Base-by-base conservation (phyloP, 2,888 invertebrate genomes). In the Andricus quercusramuli region DNA sequence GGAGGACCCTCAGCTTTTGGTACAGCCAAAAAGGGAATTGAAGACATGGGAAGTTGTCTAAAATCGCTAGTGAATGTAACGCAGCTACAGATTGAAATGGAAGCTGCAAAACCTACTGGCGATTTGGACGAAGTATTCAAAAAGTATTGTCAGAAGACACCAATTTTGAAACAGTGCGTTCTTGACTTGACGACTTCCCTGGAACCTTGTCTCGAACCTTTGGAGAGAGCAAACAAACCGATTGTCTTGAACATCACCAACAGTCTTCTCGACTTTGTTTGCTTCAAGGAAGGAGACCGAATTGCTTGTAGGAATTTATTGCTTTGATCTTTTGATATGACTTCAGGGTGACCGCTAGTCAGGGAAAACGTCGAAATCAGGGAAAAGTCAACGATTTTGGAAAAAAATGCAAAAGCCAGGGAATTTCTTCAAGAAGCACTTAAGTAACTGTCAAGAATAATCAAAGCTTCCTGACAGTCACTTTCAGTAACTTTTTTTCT, bases 281-380 rank as follows among this genome's bases (percentile, higher is more conserved):
- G 97, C 90, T 95, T 94, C 88, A 97, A 97, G 87, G 96, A 97
- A 86, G 97, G 97, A 13, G 97, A 97, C 90, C 95, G 97, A 86
- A 96, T 97, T 87, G 97, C 97, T 0, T 93, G 96, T 96, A 91
- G 94, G 96, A 94, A 62, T 32, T 79, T 41, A 37, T 32, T 20
- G 15, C 20, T 65, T 32, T 6, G 8, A 32, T 17, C 20, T 51
- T 51, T 51, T 6, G 47, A 41, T 2, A 41, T 41, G 4, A 41
- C 4, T 37, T 37, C 37, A 37, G 37, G 37, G 37, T 37, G 37
- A 37, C 37, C 37, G 0, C 9, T 37, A 37, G 37, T 37, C 8
- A 37, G 37, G 37, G 29, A 1, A 29, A 29, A 29, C 29, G 2
- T 29, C 1, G 29, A 29, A 29, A 29, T 29, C 29, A 29, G 29